Conservation (phyloP, 2,113 vertebrate species). For the Etia nguti region DNA sequence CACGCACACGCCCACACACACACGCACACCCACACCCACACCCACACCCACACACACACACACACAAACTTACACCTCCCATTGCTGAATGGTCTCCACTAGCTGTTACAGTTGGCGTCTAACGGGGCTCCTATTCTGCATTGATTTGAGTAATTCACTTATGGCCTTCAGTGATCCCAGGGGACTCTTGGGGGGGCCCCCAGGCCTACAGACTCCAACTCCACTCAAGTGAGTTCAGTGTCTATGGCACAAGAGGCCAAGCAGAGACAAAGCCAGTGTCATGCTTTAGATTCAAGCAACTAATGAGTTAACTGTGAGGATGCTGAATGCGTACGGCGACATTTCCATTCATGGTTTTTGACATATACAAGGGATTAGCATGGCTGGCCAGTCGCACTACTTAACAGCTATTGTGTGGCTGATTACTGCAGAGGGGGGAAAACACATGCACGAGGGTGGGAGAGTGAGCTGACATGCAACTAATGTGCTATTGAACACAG, state of each 20-base stretch:
- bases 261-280: slow-evolving; percentile 60
- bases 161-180: slow-evolving; percentile 66
- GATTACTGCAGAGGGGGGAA: slow-evolving; percentile 25
- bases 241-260: slow-evolving; percentile 56
- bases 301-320: slow-evolving; percentile 62
- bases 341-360: slow-evolving; percentile 38
- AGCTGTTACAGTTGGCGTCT: slow-evolving; percentile 56
- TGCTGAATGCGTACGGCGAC: slow-evolving; percentile 39
- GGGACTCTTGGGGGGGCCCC: slow-evolving; percentile 1
- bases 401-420: slow-evolving; percentile 52
- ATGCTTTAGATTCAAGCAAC: slow-evolving; percentile 55
- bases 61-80: slow-evolving; percentile 44
- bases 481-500: slow-evolving; percentile 25
- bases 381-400: slow-evolving; percentile 40
- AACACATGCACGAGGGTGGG: slow-evolving; percentile 30
- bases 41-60: slow-evolving; percentile 31
- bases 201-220: slow-evolving; percentile 20
- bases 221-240: slow-evolving; percentile 58
- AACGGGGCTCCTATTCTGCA: slow-evolving; percentile 24
- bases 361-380: slow-evolving; percentile 62
- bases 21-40: slow-evolving; percentile 33
- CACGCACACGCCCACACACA: slow-evolving; percentile 33
- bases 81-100: slow-evolving; percentile 28
- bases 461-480: slow-evolving; percentile 34
- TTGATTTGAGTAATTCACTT: slow-evolving; percentile 69